Base-by-base conservation (phyloP, 2,888 invertebrate species). In the Acheta domesticus region DNA sequence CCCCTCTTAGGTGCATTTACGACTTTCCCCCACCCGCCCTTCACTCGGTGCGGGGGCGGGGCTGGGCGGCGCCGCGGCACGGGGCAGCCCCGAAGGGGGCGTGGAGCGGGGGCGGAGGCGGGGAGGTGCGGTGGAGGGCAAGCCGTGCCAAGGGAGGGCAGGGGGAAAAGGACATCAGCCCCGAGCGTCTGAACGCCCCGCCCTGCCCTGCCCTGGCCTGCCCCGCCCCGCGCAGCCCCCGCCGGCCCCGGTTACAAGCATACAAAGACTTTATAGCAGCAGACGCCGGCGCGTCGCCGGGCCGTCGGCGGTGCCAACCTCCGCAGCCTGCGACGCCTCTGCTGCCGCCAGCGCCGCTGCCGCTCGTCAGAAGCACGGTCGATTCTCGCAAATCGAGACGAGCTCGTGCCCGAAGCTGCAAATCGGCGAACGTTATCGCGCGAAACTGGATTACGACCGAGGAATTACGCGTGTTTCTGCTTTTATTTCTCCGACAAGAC, bases 251-350 rank as follows among this genome's bases (percentile, higher is more conserved):
- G 62, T 62, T 62, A 62, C 62, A 62, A 62, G n/a, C 62, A 62
- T n/a, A 62, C 62, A 62, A 62, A 62, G 62, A 62, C 62, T 62
- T 62, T 62, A 62, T 62, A 62, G 62, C 62, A 62, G 62, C n/a
- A 62, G 62, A 62, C 62, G 62, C 62, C 62, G 62, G 62, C 62
- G 62, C 62, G 62, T 62, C 62, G 62, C 16, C 16, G 62, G 62
- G 14, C 16, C 62, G 14, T 62, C 62, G n/a, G 36, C n/a, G 62
- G 62, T 62, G 62, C 62, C 62, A 62, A 62, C 16, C 62, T 14
- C 8, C 62, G 62, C 36, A 36, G 36, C 36, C 5, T 36, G 36
- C 36, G 36, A 36, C 36, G 8, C 36, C 36, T 36, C 36, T 36
- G 36, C 36, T 36, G 36, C 36, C 36, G 36, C 36, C 36, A 36